Evolutionary conservation across 2,888 invertebrate genomes (phyloP).

Genomic region (Agrochola lychnidis): DNA sequence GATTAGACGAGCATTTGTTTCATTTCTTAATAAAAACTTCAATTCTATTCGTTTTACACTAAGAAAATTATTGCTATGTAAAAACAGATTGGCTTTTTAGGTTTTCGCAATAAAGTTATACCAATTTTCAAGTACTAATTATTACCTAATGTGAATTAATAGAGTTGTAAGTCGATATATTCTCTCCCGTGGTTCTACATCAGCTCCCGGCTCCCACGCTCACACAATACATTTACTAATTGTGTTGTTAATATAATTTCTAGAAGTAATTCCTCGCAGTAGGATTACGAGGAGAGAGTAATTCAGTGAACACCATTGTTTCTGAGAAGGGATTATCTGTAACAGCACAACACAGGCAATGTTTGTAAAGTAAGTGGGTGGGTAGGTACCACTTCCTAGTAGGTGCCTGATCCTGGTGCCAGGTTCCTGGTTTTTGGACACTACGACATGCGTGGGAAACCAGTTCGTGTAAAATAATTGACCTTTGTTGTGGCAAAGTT

Average conservation of each 20-base stretch:
- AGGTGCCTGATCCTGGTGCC: not conserved
- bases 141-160: not conserved
- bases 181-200: not conserved
- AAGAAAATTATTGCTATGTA: not conserved
- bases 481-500: not conserved
- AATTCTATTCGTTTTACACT: not conserved
- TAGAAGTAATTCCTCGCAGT: slow-evolving; percentile 23
- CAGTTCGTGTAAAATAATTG: not conserved
- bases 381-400: slow-evolving; percentile 4
- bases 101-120: not conserved
- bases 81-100: not conserved
- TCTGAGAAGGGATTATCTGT: slow-evolving; percentile 46
- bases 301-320: slow-evolving; percentile 30
- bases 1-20: not conserved
- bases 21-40: not conserved
- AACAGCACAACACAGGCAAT: not conserved
- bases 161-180: not conserved
- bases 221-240: not conserved
- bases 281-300: slow-evolving; percentile 15
- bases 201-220: slow-evolving; percentile 14
- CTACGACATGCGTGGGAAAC: slow-evolving; percentile 15
- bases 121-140: not conserved
- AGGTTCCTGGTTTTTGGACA: not conserved
- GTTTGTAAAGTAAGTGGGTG: not conserved
- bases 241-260: slow-evolving; percentile 8